Percentiles rank a stretch among this genome's conserved stretches.
phyloP scores from a whole-genome alignment of 1,140 invertebrate species.

The Pseudomyrmex cubaensis region DNA sequence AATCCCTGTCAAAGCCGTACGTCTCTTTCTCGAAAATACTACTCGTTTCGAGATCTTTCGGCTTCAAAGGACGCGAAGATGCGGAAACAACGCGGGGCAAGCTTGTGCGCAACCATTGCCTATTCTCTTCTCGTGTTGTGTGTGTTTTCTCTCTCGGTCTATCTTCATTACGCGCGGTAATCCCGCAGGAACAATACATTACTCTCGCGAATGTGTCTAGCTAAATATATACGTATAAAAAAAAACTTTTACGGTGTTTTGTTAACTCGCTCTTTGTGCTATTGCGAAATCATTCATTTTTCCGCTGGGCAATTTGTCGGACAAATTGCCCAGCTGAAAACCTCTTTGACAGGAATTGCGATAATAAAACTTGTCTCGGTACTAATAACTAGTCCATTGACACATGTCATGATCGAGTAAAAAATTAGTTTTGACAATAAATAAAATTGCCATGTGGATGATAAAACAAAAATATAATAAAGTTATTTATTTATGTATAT shows the following conservation, averaged over 20 bases:
- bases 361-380: background rate
- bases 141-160: conserved; percentile 7
- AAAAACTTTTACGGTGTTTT: background rate
- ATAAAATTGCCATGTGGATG: no score
- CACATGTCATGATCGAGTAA: background rate
- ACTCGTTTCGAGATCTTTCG: conserved; percentile 22
- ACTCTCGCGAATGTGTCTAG: background rate
- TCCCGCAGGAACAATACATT: conserved; percentile 32
- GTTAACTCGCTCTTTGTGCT: conserved; percentile 29
- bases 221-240: conserved; percentile 20
- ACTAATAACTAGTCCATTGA: no score
- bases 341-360: conserved; percentile 19
- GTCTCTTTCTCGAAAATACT: conserved; percentile 31
- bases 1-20: conserved; percentile 37
- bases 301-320: conserved; percentile 11
- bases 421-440: background rate
- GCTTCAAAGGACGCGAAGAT: conserved; percentile 2
- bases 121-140: background rate
- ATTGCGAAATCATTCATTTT: conserved; percentile 8
- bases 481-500: background rate
- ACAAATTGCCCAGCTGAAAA: conserved; percentile 13
- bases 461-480: no score
- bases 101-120: background rate
- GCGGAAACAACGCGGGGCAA: background rate
- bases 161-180: conserved; percentile 43